Conservation (phyloP, 2,113 vertebrate species). For the Lanius ludovicianus region DNA sequence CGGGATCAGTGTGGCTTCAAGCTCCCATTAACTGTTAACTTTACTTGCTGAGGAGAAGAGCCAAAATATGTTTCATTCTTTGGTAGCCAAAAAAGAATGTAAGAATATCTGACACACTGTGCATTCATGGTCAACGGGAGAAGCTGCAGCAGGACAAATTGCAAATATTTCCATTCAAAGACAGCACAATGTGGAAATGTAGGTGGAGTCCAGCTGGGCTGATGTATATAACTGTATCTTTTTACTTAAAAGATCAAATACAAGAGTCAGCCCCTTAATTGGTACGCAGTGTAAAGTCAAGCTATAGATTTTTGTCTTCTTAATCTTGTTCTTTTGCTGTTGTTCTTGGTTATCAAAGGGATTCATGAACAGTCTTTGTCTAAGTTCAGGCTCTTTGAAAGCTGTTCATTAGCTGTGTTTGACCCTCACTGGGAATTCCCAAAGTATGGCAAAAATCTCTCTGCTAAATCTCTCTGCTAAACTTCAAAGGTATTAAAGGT, state of each 20-base stretch:
- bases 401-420: background rate
- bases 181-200: background rate
- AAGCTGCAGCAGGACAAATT: background rate
- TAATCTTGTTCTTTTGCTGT: background rate
- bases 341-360: background rate
- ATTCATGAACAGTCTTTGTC: background rate
- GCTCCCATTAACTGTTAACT: background rate
- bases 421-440: background rate
- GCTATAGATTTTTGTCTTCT: background rate
- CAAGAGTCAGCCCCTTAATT: background rate
- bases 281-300: background rate
- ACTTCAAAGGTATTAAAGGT: background rate
- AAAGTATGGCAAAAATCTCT: background rate
- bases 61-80: background rate
- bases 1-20: background rate
- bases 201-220: background rate
- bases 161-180: background rate
- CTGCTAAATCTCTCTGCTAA: background rate
- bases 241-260: background rate
- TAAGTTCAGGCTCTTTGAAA: constrained; percentile 7
- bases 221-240: background rate
- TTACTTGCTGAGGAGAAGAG: background rate
- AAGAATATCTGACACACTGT: background rate
- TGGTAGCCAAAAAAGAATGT: background rate
- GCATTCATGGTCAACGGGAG: background rate